Percentiles rank a stretch among this genome's conserved stretches.
Evolutionary conservation across 2,888 invertebrate genomes (phyloP).

Genomic region (Charanyca ferruginea): DNA sequence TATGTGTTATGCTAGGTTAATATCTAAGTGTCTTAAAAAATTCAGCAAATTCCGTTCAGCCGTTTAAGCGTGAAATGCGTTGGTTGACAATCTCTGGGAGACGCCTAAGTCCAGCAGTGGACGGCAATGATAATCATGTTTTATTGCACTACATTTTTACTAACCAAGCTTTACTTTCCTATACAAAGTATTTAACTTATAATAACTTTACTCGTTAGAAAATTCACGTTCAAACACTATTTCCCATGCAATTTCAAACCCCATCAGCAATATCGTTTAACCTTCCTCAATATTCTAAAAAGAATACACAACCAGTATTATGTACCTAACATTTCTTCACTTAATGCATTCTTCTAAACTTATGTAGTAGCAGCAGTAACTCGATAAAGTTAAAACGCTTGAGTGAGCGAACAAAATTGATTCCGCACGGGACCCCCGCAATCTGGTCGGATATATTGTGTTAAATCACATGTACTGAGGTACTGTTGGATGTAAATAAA

Average conservation of each 20-base stretch:
- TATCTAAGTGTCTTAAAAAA: no score
- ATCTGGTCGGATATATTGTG: slow-evolving; percentile 66
- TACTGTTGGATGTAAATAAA: slow-evolving; percentile 58
- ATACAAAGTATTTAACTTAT: no score
- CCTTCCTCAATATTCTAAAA: slow-evolving; percentile 6
- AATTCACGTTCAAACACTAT: not conserved
- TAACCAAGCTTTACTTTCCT: no score
- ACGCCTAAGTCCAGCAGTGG: no score
- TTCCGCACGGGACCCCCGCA: slow-evolving; percentile 62
- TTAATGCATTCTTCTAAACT: slow-evolving; percentile 58
- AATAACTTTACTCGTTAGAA: not conserved
- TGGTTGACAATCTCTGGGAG: no score
- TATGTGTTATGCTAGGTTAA: no score
- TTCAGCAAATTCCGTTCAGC: no score
- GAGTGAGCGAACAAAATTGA: slow-evolving; percentile 67
- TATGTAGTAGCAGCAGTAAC: slow-evolving; percentile 54
- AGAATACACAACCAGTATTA: slow-evolving; percentile 21
- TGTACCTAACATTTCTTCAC: slow-evolving; percentile 37
- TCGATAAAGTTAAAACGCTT: slow-evolving; percentile 66
- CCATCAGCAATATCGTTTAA: not conserved
- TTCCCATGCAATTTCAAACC: not conserved
- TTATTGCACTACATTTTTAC: no score
- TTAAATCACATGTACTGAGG: slow-evolving; percentile 63
- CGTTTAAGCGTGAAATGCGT: no score
- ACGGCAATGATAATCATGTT: no score